A percentile compares a stretch with the other conserved stretches of the same genome.
These are phyloP conservation scores for Andrena trimmerana DNA, from an alignment of 2,888 invertebrate species.

Conservation along the genomic window DNA sequence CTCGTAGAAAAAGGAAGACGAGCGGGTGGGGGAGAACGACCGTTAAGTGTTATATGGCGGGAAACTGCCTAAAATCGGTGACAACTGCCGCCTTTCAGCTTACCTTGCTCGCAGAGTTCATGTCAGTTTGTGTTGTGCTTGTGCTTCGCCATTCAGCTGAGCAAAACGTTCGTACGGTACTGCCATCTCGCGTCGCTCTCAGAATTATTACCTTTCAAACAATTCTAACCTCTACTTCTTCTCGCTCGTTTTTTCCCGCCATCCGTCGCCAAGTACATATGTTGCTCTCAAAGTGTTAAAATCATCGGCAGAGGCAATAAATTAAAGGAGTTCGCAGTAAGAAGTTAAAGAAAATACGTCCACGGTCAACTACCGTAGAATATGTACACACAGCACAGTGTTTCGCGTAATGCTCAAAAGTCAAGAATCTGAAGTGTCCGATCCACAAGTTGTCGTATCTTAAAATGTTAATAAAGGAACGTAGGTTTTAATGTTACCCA, in stretches of 20 bases:
- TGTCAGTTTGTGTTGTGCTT: constrained; percentile 78
- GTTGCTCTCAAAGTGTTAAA: no score
- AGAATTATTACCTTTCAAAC: constrained; percentile 52
- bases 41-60: constrained; percentile 64
- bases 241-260: neutral
- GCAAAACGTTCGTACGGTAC: constrained; percentile 54
- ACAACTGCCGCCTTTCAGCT: constrained; percentile 64
- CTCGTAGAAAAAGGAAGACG: constrained; percentile 61
- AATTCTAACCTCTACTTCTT: constrained; percentile 38
- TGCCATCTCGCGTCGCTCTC: constrained; percentile 69
- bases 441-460: no score
- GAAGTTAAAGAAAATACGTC: no score
- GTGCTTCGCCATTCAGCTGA: constrained; percentile 78
- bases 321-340: no score
- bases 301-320: no score
- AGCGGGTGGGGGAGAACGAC: constrained; percentile 55
- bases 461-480: no score
- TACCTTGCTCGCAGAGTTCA: constrained; percentile 84
- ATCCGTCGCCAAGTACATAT: no score
- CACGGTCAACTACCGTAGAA: no score
- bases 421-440: no score
- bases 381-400: no score
- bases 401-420: no score
- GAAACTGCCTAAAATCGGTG: constrained; percentile 65
- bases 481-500: no score